phyloP scores from a whole-genome alignment of 2,113 vertebrate genomes.

The Pachypanchax playfairii region DNA sequence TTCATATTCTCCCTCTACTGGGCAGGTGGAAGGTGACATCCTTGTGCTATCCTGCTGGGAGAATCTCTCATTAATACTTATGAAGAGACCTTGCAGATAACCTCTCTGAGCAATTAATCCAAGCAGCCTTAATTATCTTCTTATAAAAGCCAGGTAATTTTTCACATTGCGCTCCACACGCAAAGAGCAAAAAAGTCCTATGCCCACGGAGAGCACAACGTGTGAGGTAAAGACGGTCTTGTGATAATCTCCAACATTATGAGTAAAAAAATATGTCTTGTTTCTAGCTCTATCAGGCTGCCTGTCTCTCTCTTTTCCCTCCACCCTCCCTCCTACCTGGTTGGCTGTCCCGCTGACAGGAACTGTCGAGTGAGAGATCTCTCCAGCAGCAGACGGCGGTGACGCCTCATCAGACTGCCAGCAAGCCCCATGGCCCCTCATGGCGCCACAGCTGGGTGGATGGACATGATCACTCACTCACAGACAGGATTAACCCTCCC shows the following conservation, averaged over 20 bases:
- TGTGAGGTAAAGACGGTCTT: slow-evolving; percentile 20
- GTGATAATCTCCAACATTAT: slow-evolving; percentile 22
- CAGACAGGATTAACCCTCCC: slow-evolving; percentile 76
- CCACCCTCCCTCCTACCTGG: slow-evolving; percentile 36
- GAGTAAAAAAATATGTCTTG: slow-evolving; percentile 6
- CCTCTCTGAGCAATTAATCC: slow-evolving; percentile 71
- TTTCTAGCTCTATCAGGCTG: neutral
- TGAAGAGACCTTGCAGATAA: slow-evolving; percentile 67
- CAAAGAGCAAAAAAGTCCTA: slow-evolving; percentile 3
- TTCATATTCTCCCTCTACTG: slow-evolving; percentile 18
- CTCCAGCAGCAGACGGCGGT: slow-evolving; percentile 62
- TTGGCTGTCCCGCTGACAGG: slow-evolving; percentile 58
- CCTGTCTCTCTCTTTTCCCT: slow-evolving; percentile 5
- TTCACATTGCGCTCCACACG: slow-evolving; percentile 36
- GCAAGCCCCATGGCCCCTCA: slow-evolving; percentile 74
- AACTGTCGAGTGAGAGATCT: slow-evolving; percentile 65
- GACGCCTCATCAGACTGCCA: slow-evolving; percentile 81
- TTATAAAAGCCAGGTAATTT: slow-evolving; percentile 60
- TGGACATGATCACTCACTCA: slow-evolving; percentile 80
- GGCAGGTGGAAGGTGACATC: slow-evolving; percentile 56
- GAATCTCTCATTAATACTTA: slow-evolving; percentile 59
- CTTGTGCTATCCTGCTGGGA: slow-evolving; percentile 57
- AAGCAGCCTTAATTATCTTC: slow-evolving; percentile 71
- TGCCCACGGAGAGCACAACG: slow-evolving; percentile 16
- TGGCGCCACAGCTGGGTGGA: slow-evolving; percentile 78